A percentile compares a stretch with the other conserved stretches of the same genome.
Conservation (phyloP, 1,140 invertebrate genomes). For the Araneus ventricosus region DNA sequence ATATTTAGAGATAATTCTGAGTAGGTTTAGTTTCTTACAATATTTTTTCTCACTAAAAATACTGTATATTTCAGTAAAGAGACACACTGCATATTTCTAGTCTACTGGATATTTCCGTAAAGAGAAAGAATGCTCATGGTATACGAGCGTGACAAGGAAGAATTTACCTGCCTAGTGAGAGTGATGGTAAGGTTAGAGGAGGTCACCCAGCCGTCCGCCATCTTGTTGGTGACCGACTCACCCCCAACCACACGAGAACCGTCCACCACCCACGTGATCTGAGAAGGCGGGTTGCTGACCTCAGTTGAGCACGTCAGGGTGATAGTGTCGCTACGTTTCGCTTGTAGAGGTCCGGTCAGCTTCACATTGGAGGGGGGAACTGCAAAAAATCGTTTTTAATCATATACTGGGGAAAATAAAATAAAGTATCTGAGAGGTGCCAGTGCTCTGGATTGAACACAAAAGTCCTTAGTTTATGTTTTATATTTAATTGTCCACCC, state of each 20-base stretch:
- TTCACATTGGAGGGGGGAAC: constrained; percentile 93
- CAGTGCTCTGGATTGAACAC: no score
- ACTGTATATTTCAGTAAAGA: no score
- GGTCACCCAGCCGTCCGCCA: constrained; percentile 90
- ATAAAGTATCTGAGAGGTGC: no score
- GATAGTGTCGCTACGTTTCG: constrained; percentile 90
- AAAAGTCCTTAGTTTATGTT: no score
- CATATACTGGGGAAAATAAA: no score
- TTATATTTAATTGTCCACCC: no score
- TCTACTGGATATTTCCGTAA: no score
- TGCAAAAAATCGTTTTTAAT: constrained; percentile 83
- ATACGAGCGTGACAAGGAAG: neutral
- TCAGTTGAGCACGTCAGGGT: constrained; percentile 91
- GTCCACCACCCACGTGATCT: constrained; percentile 93
- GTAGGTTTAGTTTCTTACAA: no score
- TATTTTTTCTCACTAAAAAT: no score
- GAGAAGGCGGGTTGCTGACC: constrained; percentile 93
- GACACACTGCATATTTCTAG: no score
- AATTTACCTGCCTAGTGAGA: constrained; percentile 77
- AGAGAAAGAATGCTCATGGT: neutral
- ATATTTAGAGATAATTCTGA: no score
- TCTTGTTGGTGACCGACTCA: constrained; percentile 52
- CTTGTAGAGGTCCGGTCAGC: constrained; percentile 92
- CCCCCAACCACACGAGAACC: constrained; percentile 80
- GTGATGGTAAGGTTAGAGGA: constrained; percentile 91